A percentile compares a stretch with the other conserved stretches of the same genome.
phyloP scores from a whole-genome alignment of 2,113 vertebrate species.

The Pteropus alecto region DNA sequence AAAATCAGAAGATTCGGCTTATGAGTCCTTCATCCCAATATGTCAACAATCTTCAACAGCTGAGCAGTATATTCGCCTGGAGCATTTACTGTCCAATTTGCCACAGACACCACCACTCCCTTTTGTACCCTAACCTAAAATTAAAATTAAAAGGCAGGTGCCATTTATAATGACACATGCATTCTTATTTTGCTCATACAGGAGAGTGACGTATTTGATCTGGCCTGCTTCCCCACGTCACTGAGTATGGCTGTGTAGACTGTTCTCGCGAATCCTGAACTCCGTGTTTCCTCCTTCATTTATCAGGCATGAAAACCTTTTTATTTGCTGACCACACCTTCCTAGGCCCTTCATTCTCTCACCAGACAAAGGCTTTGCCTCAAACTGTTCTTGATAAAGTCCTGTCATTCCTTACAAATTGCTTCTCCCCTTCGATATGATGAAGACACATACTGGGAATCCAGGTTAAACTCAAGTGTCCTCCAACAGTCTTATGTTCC shows the following conservation, averaged over 20 bases:
- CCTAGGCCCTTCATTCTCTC: not conserved
- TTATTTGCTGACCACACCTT: not conserved
- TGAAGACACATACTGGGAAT: not conserved
- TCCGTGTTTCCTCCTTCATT: not conserved
- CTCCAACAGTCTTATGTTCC: not conserved
- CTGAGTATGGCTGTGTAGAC: accelerated
- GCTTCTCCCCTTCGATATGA: not conserved
- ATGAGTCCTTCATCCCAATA: accelerated
- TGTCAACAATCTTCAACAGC: no score
- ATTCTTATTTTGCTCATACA: not conserved
- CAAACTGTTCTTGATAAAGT: not conserved
- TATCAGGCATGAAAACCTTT: not conserved
- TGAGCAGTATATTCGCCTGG: not conserved
- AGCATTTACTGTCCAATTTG: no score
- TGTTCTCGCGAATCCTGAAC: not conserved
- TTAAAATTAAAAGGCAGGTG: not conserved
- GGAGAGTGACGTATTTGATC: not conserved
- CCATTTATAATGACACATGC: not conserved
- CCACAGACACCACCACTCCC: not conserved
- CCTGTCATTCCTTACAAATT: not conserved
- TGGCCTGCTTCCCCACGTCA: not conserved
- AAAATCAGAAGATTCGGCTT: not conserved
- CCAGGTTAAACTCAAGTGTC: slow-evolving; percentile 32
- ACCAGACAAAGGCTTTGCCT: not conserved
- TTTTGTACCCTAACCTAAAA: not conserved